Conservation (phyloP, 2,113 vertebrate genomes). For the Sylvicapra grimmia region DNA sequence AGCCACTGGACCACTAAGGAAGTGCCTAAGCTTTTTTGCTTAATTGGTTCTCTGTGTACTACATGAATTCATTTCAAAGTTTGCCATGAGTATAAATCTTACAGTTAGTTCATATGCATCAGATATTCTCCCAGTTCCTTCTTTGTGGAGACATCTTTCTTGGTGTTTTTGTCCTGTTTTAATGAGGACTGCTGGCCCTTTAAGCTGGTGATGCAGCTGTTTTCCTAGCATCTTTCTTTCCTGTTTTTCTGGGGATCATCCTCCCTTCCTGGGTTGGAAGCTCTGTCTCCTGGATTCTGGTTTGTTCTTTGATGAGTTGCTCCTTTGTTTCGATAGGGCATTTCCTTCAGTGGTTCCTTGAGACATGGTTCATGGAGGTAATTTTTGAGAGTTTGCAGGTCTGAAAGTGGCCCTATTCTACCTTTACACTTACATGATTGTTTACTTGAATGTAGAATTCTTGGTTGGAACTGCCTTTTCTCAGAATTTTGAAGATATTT, state of each 20-base stretch:
- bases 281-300: background rate
- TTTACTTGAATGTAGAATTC: background rate
- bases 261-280: background rate
- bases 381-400: background rate
- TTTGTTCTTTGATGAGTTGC: background rate
- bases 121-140: background rate
- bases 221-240: background rate
- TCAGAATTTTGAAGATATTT: background rate
- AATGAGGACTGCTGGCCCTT: background rate
- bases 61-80: background rate
- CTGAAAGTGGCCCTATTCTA: background rate
- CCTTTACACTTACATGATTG: background rate
- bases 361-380: background rate
- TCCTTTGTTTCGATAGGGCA: background rate
- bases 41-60: background rate
- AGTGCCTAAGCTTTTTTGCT: background rate
- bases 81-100: background rate
- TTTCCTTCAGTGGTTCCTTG: background rate
- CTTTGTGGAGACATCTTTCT: background rate
- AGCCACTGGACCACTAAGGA: background rate
- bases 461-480: background rate
- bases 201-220: background rate
- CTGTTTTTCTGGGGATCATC: background rate
- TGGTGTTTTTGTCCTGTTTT: background rate
- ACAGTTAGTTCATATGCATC: background rate